These are phyloP conservation scores for Cirrhinus mrigala DNA, from an alignment of 2,797 vertebrate genomes.

Conservation along the genomic window DNA sequence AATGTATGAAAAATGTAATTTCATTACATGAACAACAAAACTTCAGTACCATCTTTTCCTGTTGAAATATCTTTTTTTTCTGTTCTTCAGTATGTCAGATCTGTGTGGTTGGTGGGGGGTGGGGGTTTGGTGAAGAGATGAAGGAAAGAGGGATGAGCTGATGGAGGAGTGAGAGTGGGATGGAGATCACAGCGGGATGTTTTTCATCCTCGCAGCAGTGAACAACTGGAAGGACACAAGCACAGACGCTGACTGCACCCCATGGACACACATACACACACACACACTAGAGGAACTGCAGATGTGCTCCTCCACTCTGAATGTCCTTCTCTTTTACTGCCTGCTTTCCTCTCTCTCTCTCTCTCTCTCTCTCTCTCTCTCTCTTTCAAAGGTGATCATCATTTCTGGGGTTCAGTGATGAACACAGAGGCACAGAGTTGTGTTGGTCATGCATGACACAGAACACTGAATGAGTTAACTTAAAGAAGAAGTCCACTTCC, in stretches of 20 bases:
- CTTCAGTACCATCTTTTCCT: constrained; percentile 56
- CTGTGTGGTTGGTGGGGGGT: background rate
- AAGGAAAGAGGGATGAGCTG: constrained; percentile 95
- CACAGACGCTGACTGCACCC: constrained; percentile 89
- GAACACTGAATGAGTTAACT: background rate
- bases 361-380: background rate
- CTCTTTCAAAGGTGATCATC: background rate
- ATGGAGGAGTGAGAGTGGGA: constrained; percentile 92
- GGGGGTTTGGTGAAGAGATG: constrained; percentile 75
- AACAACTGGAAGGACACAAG: constrained; percentile 91
- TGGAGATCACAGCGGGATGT: constrained; percentile 93
- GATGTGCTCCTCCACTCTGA: background rate
- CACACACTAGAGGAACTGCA: constrained; percentile 24
- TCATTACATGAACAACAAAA: constrained; percentile 77
- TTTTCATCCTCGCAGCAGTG: constrained; percentile 99
- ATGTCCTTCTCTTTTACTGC: background rate
- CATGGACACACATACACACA: constrained; percentile 49
- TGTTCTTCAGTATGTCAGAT: constrained; percentile 18
- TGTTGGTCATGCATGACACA: background rate
- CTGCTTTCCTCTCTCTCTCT: background rate
- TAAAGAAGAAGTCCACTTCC: too few species aligned
- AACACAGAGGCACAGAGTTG: background rate
- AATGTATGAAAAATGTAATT: too few species aligned
- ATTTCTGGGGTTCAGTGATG: background rate
- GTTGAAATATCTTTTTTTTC: background rate